Evolutionary conservation across 2,797 vertebrate species (phyloP), one percentile per base, ranked within the genome.

Genomic region (Acipenser ruthenus): DNA sequence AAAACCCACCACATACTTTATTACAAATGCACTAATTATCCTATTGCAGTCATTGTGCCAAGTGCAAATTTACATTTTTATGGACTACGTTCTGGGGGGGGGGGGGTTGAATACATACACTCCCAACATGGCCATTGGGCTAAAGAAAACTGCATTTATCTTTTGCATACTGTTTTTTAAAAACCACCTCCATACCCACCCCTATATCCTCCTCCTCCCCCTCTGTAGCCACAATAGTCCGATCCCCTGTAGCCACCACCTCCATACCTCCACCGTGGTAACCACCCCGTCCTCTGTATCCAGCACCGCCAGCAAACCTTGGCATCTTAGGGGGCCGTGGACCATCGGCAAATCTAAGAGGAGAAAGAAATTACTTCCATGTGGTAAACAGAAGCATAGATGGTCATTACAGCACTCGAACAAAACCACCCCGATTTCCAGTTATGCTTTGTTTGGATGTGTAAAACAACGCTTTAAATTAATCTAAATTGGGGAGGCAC

Each of bases 321-420:
- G 83, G 76, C 95, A 96, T 95, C 83, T 97, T 98, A 2, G 96
- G 93, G n/a, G 95, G 95, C 4, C 93, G 90, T 18, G 95, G 95
- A 0, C 94, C 95, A 48, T 99, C 95, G 7, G 95, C 92, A 52
- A 89, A 92, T 73, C 95, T 97, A 37, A 37, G 23, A 37, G 23
- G 23, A 18, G 15, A 18, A 37, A 37, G 4, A 3, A 37, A 37
- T 37, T 37, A 37, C 23, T 37, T 37, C 23, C 23, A 37, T 4
- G 23, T 37, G 23, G 23, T 37, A 37, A 37, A 37, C 23, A 3
- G 23, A 37, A 37, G 23, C 23, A 37, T 37, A 37, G 23, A 37
- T 37, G 23, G 23, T 37, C 23, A 37, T 37, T 37, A 37, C 2
- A 37, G 23, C 23, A 37, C 23, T 37, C 23, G 2, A 37, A 37